Base-by-base conservation (phyloP, 2,888 invertebrate species). In the Cosmia pyralina region DNA sequence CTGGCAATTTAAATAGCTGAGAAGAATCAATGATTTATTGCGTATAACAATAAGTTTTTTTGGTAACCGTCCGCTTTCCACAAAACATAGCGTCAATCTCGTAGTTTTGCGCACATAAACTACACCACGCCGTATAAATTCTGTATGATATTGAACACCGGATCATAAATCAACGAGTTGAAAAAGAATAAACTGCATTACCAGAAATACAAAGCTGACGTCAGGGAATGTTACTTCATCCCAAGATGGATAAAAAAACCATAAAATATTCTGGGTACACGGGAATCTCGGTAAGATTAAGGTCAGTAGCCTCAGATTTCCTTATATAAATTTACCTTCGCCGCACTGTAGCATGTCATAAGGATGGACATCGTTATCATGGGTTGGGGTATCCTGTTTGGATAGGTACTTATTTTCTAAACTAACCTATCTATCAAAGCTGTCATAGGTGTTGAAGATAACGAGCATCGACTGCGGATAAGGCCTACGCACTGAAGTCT, bases 401-500 rank as follows among this genome's bases (percentile, higher is more conserved):
- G 89, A 86, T 90, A 88, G 85, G 87, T 77, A 88, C 83, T 90
- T 90, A 91, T 92, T 92, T 94, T 93, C 90, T 90, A 91, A 92
- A 90, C 91, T 87, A 91, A 88, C 90, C 93, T 93, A 95, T 95
- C 95, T 94, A 94, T 95, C 95, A 94, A 85, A 90, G 82, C 94
- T 95, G 95, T 94, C 94, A 93, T 88, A 84, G 91, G 89, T 91
- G 90, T 83, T 77, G 77, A 85, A 92, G 94, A 95, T 95, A 94
- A 95, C 91, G 88, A 86, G 81, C 82, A 85, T 82, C 79, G 86
- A 82, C 84, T 82, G 77, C 87, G 87, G 85, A 86, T 87, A 88
- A 87, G 84, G 80, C 75, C 63, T 75, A 76, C 50, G 44, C 79
- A 63, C 62, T 71, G 57, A 63, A 69, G 17, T 60, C 68, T 57